Base-by-base conservation (phyloP, 2,888 invertebrate genomes). In the Nymphalis c-album region DNA sequence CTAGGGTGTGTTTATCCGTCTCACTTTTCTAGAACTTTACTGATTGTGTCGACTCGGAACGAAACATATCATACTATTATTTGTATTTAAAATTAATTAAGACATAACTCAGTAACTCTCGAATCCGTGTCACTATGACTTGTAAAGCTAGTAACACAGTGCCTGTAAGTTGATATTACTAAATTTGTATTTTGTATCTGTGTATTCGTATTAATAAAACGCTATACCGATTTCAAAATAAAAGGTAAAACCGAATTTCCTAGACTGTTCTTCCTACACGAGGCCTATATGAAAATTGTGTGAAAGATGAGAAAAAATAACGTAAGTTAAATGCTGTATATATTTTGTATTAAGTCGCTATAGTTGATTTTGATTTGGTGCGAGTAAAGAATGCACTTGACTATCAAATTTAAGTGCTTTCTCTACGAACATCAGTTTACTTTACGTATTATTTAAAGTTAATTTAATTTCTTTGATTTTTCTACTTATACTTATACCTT, bases 31-130 rank as follows among this genome's bases (percentile, higher is more conserved):
- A 79, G 75, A 79, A 76, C 69, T 73, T 77, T 79, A 76, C 71
- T 75, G 67, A 60, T 61, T 22, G 68, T 73, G 75, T 77, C 77
- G 72, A 76, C 76, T 78, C 69, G 74, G 78, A 81, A 79, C 74
- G 71, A 80, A 75, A 87, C 87, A 87, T 87, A 87, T 87, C 87
- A 86, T 77, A 80, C 79, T 73, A 71, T 63, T 64, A 70, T 67
- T 71, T 68, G 67, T 71, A 70, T 74, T 71, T 75, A 68, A 72
- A 70, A 69, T 66, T 71, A 76, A 73, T 64, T 62, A 73, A 74
- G 75, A 71, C 72, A 71, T 74, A 72, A 71, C 71, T 67, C 73
- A 74, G 58, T 71, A 68, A 59, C 58, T 60, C 22, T 71, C 66
- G 69, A 77, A 68, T 76, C 75, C 75, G 75, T 75, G 76, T 75